Conservation (phyloP, 2,888 invertebrate genomes). For the Caenorhabditis sp. region DNA sequence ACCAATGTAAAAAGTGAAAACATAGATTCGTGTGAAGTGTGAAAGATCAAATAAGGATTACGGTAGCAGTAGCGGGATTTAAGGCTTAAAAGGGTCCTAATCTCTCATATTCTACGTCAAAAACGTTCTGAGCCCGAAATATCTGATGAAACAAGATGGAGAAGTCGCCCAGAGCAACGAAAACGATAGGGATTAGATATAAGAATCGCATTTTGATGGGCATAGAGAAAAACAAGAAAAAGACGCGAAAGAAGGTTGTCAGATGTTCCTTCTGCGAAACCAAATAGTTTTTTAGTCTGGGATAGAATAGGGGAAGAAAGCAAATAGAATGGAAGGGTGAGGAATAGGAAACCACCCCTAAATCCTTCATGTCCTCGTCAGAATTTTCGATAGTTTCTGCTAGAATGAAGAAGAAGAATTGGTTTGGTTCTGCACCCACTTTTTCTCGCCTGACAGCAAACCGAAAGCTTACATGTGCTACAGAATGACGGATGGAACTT, state of each 20-base stretch:
- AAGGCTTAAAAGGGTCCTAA: no score
- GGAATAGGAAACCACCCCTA: constrained; percentile 26
- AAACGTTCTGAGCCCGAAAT: no score
- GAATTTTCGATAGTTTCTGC: constrained; percentile 56
- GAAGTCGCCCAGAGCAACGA: neutral
- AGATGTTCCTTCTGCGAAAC: neutral
- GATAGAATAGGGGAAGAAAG: neutral
- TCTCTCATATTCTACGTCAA: no score
- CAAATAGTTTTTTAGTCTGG: neutral
- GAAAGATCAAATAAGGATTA: no score
- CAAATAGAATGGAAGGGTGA: neutral
- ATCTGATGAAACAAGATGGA: no score
- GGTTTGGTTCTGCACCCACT: constrained; percentile 31
- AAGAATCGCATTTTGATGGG: neutral
- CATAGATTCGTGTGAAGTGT: no score
- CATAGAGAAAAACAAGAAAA: neutral
- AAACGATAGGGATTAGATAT: neutral
- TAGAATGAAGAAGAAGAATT: constrained; percentile 57
- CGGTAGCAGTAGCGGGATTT: no score
- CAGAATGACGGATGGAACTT: neutral
- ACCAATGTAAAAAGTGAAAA: no score
- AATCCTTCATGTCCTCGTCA: constrained; percentile 50
- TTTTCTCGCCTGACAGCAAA: constrained; percentile 1
- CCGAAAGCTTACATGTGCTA: constrained; percentile 2
- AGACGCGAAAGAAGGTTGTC: neutral